These are phyloP conservation scores for Odontomachus brunneus DNA, from an alignment of 1,140 invertebrate genomes.

Conservation along the genomic window DNA sequence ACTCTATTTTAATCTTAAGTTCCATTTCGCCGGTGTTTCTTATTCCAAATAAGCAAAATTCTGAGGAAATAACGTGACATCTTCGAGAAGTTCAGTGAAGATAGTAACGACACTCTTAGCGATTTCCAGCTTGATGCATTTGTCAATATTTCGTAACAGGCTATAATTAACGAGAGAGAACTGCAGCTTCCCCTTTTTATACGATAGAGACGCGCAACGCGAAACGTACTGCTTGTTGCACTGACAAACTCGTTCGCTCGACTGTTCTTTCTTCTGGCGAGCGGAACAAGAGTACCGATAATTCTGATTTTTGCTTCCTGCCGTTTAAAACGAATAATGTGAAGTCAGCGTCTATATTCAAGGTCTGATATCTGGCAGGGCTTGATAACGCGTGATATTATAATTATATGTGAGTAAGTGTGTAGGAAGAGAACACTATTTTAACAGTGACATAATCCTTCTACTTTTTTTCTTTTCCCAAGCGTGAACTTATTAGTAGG, in stretches of 20 bases:
- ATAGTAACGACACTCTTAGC: background rate
- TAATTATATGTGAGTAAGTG: background rate
- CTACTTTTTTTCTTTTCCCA: background rate
- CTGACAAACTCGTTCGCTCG: slow-evolving; percentile 52
- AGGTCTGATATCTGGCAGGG: slow-evolving; percentile 51
- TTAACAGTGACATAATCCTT: background rate
- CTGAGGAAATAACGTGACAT: background rate
- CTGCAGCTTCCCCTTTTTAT: too few species aligned
- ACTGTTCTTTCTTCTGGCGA: slow-evolving; percentile 43
- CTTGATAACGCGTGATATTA: slow-evolving; percentile 54
- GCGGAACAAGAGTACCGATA: slow-evolving; percentile 68
- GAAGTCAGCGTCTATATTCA: slow-evolving; percentile 62
- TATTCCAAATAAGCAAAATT: background rate
- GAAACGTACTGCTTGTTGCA: slow-evolving; percentile 43
- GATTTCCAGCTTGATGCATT: background rate
- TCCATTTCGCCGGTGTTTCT: background rate
- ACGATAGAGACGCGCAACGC: background rate
- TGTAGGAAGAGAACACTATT: background rate
- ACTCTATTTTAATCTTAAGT: background rate
- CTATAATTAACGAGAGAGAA: background rate
- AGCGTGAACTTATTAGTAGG: background rate
- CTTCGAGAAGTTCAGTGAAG: background rate
- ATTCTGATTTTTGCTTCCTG: slow-evolving; percentile 72
- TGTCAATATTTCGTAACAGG: background rate
- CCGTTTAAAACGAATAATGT: slow-evolving; percentile 18